These are phyloP conservation scores for Pteronotus mesoamericanus DNA, from an alignment of 2,797 vertebrate species.

Conservation along the genomic window DNA sequence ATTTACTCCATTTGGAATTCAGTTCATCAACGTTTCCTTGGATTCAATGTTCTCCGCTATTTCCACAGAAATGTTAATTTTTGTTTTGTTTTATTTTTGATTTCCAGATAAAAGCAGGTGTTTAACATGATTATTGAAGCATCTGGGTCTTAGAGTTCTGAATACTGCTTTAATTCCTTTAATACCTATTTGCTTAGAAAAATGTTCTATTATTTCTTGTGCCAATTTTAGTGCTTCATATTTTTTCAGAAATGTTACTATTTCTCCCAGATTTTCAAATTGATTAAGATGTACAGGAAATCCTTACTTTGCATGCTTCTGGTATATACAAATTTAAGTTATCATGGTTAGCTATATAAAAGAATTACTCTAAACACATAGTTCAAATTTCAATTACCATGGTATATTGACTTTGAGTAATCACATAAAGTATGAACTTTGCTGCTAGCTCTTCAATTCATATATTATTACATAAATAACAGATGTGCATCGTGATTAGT, in stretches of 20 bases:
- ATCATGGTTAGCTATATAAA: background rate
- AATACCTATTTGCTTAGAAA: background rate
- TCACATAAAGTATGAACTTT: background rate
- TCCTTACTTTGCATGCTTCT: background rate
- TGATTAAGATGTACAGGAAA: background rate
- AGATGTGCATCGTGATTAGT: background rate
- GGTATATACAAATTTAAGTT: background rate
- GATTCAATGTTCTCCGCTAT: background rate
- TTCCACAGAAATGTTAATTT: background rate
- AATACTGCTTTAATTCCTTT: background rate
- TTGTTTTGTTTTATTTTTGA: background rate
- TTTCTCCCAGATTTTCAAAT: background rate
- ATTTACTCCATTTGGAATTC: background rate
- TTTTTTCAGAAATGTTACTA: background rate
- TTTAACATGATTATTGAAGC: background rate
- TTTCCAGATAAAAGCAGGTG: background rate
- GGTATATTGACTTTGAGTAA: background rate
- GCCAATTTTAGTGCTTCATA: background rate
- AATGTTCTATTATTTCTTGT: background rate
- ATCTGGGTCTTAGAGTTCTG: background rate
- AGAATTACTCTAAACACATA: background rate
- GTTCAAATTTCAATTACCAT: background rate
- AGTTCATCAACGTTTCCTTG: background rate
- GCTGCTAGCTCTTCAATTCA: background rate
- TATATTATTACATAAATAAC: background rate